Percentiles rank a stretch among this genome's conserved stretches.
These are phyloP conservation scores for Champsocephalus esox DNA, from an alignment of 2,797 vertebrate species.

Conservation along the genomic window DNA sequence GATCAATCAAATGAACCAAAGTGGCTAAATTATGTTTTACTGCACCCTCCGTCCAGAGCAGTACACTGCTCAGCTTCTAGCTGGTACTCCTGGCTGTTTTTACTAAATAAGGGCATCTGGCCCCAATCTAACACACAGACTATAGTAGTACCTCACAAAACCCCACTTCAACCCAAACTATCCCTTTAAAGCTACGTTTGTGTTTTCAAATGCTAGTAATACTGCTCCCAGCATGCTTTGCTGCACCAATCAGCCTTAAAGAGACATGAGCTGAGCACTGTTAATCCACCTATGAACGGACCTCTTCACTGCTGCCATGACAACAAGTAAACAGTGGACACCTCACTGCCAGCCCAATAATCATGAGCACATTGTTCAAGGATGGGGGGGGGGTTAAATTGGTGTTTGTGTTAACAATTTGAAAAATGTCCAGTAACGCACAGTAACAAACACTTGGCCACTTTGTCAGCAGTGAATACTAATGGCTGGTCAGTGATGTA, in stretches of 20 bases:
- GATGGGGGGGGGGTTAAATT: constrained; percentile 6
- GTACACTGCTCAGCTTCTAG: too few species aligned
- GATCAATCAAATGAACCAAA: too few species aligned
- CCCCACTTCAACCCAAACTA: too few species aligned
- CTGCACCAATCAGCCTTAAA: constrained; percentile 60
- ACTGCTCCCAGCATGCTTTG: constrained; percentile 60
- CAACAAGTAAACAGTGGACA: constrained; percentile 80
- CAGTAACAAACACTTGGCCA: constrained; percentile 24
- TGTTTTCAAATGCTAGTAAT: constrained; percentile 27
- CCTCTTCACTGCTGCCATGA: constrained; percentile 75
- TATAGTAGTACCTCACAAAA: too few species aligned
- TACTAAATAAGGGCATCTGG: too few species aligned
- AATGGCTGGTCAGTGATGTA: constrained; percentile 37
- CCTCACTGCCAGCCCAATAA: constrained; percentile 59
- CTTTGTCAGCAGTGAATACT: constrained; percentile 46
- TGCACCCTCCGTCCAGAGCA: too few species aligned
- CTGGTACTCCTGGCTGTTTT: too few species aligned
- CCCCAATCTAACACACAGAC: too few species aligned
- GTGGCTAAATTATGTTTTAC: too few species aligned
- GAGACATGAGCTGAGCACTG: constrained; percentile 49
- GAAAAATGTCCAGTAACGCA: constrained; percentile 25
- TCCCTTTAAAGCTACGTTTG: neutral
- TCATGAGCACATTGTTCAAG: constrained; percentile 54
- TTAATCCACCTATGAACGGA: constrained; percentile 69
- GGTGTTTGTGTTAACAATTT: constrained; percentile 23